These are phyloP conservation scores for Oedothorax gibbosus DNA, from an alignment of 1,140 invertebrate species.

Conservation along the genomic window DNA sequence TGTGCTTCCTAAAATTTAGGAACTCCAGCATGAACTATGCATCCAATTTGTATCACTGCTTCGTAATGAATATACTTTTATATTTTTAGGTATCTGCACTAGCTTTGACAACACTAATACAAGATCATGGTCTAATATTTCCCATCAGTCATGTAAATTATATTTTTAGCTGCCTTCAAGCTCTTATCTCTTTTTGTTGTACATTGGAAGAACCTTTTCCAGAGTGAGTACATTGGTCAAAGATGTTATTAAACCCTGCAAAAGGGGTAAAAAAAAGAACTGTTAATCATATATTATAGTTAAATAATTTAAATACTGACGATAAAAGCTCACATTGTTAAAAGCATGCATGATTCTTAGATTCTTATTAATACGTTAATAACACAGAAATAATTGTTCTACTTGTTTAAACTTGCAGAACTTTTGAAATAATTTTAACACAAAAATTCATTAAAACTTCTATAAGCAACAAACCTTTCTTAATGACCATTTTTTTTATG, in stretches of 20 bases:
- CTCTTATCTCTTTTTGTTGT: constrained; percentile 32
- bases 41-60: too few species aligned
- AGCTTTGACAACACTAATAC: constrained; percentile 8
- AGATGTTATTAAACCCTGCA: too few species aligned
- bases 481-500: too few species aligned
- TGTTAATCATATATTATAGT: too few species aligned
- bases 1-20: too few species aligned
- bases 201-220: not conserved
- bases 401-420: not conserved
- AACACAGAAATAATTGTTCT: not conserved
- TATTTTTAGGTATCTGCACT: constrained; percentile 27
- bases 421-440: not conserved
- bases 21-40: too few species aligned
- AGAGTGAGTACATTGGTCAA: constrained; percentile 21
- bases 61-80: constrained; percentile 8
- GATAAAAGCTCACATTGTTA: too few species aligned
- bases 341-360: too few species aligned
- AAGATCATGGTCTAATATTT: constrained; percentile 28
- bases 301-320: too few species aligned
- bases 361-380: not conserved
- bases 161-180: constrained; percentile 29
- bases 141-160: constrained; percentile 15
- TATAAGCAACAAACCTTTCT: too few species aligned
- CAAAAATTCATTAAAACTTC: too few species aligned
- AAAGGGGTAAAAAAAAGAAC: too few species aligned